Evolutionary conservation across 2,113 vertebrate genomes (phyloP), one percentile per base, ranked within the genome.

Genomic region (Limnothrissa miodon): DNA sequence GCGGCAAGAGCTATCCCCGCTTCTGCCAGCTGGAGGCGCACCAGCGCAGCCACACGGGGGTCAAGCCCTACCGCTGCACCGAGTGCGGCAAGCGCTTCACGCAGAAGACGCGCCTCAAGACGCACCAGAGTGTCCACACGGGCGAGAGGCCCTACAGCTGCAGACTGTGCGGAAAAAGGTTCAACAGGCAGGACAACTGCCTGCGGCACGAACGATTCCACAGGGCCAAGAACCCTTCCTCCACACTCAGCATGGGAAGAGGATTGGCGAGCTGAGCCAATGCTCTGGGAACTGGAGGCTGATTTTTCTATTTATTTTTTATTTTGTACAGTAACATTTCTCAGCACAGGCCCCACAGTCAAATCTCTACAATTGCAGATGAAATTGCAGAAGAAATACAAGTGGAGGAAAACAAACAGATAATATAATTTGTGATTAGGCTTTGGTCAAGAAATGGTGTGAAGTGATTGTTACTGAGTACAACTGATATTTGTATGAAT

Each of bases 91-190:
- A 93, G 39, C 90, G 83, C 1, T 93, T 93, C 80, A 92, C 91
- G 1, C 91, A 92, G 85, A 92, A 92, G 83, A 90, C 87, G 1
- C 88, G 91, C 9, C 84, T 92, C 1, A 90, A 90, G 39, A 90
- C 91, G 1, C 92, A 93, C 86, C 92, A 91, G 13, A 90, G 92
- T 0, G 92, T 92, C 45, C 92, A 93, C 91, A 93, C 92, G 3
- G 92, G 92, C 1, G 92, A 91, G 85, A 86, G 87, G 56, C 92
- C 92, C 0, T 93, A 87, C n/a, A 91, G 92, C 42, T 93, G 92
- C 33, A 85, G 82, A 7, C 88, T 90, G 81, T 93, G 92, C 10
- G 90, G 91, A 29, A 93, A 92, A 85, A 87, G 80, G 91, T 93
- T 93, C 13, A 90, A 91, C 0, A 80, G 91, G 78, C 87, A 90